Evolutionary conservation across 2,113 vertebrate genomes (phyloP), one percentile per base, ranked within the genome.

Genomic region (Cochlearius cochlearius): DNA sequence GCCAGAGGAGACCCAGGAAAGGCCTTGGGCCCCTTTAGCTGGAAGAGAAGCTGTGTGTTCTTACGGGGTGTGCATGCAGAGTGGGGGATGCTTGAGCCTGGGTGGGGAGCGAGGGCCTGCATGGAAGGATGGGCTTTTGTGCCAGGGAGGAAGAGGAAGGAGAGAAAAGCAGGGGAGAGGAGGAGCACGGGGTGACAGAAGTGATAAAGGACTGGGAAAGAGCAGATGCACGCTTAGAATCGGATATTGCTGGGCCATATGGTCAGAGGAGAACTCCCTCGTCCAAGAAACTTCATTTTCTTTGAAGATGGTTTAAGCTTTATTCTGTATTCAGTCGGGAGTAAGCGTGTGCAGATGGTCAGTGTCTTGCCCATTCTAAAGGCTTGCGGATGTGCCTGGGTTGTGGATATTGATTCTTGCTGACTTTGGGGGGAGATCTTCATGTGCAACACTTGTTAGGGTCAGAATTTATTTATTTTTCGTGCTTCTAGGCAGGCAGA

Each of bases 191-290:
- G 32, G 32, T 79, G 78, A 8, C 39, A 13, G 1, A 12, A 7
- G n/a, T 8, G 30, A 11, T 60, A 30, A 39, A 87, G 32, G 23
- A 14, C 50, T 4, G 10, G 74, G 67, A 49, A 66, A 79, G 64
- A 80, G 63, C 71, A 47, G 85, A 47, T 53, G 15, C 14, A 3
- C 34, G 56, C 90, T 95, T 59, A 11, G 50, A 86, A 47, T 83
- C 10, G 27, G 92, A 7, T 30, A 34, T 9, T 16, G 10, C 59
- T 72, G 94, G 79, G 69, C 62, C 17, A 7, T 47, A 16, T 10
- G 27, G 60, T 19, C 63, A 93, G 84, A 96, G 69, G n/a, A 91
- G 36, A 74, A 85, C 38, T 74, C 74, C 62, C 76, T 93, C 15
- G 10, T 75, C 75, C 60, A 49, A 93, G 71, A 88, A 97, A 96